Evolutionary conservation across 2,888 invertebrate species (phyloP), one percentile per base, ranked within the genome.

Genomic region (Alloscopus bannaensis): DNA sequence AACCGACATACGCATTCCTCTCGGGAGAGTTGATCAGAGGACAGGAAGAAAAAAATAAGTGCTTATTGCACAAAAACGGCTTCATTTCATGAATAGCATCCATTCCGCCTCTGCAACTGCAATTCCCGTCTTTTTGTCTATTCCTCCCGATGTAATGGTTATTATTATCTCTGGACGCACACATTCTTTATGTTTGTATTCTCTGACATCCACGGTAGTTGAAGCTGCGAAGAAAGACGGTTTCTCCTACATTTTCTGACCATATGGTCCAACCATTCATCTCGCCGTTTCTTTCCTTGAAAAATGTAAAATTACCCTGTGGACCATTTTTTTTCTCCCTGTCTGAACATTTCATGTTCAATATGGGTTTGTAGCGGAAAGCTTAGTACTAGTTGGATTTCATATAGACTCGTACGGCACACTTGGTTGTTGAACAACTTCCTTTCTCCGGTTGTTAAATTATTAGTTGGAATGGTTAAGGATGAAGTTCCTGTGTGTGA

Each of bases 241-340:
- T 13, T 36, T 8, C 36, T 36, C 36, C 13, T 36, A 36, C 16
- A 11, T 26, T 28, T 26, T 55, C n/a, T 57, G 60, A 60, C 60
- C 60, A 60, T 60, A 60, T 60, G 60, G 60, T 60, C 40, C 59
- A n/a, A 29, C 59, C 59, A 59, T 29, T 31, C 59, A 59, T 59
- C 31, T 13, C 11, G 20, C 26, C 8, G 40, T 60, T 20, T 36
- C 29, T 36, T 29, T 18, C 59, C n/a, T n/a, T 11, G 2, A 40
- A 60, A 60, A 60, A 60, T 40, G 60, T 40, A 60, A 60, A 60
- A 60, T 60, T 60, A 60, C 60, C 60, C 60, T 60, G 60, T 40
- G 60, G 36, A 36, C 40, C 60, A 60, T 26, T 60, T 36, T 60
- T 60, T 40, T 60, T 40, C 4, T 36, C 18, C n/a, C n/a, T n/a